phyloP scores from a whole-genome alignment of 2,888 invertebrate species.

The Punctoribates punctum region DNA sequence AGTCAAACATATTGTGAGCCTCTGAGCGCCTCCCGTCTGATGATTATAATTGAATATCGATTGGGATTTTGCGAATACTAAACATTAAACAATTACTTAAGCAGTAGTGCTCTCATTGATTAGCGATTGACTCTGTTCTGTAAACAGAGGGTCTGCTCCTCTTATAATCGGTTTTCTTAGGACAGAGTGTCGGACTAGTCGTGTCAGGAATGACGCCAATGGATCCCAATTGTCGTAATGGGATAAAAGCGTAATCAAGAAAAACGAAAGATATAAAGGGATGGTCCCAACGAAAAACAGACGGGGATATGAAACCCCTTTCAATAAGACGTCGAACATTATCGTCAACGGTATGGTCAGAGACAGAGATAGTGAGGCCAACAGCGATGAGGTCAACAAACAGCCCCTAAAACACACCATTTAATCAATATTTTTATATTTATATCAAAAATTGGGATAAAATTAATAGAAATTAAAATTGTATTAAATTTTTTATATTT shows the following conservation, averaged over 20 bases:
- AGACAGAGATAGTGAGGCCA: constrained; percentile 79
- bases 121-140: constrained; percentile 67
- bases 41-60: too few species aligned
- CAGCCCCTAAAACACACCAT: constrained; percentile 67
- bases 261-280: constrained; percentile 71
- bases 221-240: constrained; percentile 81
- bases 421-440: constrained; percentile 41
- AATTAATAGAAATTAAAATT: too few species aligned
- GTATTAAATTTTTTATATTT: too few species aligned
- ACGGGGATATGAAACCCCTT: constrained; percentile 59
- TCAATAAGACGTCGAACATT: constrained; percentile 72
- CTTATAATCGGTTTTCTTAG: constrained; percentile 2
- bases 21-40: too few species aligned
- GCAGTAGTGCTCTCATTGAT: constrained; percentile 57
- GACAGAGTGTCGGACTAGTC: constrained; percentile 30
- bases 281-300: constrained; percentile 73
- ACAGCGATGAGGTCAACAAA: constrained; percentile 83
- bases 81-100: neutral
- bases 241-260: constrained; percentile 66
- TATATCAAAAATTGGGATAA: neutral
- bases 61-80: too few species aligned
- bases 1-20: too few species aligned
- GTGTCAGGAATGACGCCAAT: constrained; percentile 54
- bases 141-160: constrained; percentile 57
- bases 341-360: constrained; percentile 84